phyloP scores from a whole-genome alignment of 2,797 vertebrate species.

The Apogon hyalosoma region DNA sequence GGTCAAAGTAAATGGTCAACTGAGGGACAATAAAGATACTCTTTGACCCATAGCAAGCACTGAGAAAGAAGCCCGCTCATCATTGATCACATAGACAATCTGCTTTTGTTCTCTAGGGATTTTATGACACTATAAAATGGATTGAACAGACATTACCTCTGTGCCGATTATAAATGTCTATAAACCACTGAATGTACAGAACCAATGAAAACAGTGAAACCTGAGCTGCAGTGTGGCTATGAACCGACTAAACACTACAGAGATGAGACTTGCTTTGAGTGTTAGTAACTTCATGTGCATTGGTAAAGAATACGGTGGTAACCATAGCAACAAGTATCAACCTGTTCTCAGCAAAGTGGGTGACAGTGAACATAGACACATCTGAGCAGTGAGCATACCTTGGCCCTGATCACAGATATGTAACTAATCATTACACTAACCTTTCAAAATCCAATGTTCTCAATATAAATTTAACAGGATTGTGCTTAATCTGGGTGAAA shows the following conservation, averaged over 20 bases:
- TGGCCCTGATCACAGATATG: neutral
- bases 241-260: neutral
- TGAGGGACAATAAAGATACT: conserved; percentile 22
- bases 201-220: neutral
- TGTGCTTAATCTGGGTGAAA: conserved; percentile 5
- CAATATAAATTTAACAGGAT: too few species aligned
- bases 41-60: conserved; percentile 32
- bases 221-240: neutral
- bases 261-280: neutral
- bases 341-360: neutral
- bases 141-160: conserved; percentile 2
- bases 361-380: neutral
- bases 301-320: neutral
- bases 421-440: neutral
- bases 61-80: conserved; percentile 25
- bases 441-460: neutral
- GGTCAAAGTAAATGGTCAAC: conserved; percentile 44
- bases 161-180: neutral
- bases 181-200: neutral
- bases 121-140: neutral
- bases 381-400: neutral
- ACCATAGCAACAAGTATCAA: conserved; percentile 9
- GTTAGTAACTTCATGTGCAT: neutral
- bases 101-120: conserved; percentile 1
- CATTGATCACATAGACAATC: conserved; percentile 21